Evolutionary conservation across 2,888 invertebrate genomes (phyloP).

Genomic region (Germaria angustata): DNA sequence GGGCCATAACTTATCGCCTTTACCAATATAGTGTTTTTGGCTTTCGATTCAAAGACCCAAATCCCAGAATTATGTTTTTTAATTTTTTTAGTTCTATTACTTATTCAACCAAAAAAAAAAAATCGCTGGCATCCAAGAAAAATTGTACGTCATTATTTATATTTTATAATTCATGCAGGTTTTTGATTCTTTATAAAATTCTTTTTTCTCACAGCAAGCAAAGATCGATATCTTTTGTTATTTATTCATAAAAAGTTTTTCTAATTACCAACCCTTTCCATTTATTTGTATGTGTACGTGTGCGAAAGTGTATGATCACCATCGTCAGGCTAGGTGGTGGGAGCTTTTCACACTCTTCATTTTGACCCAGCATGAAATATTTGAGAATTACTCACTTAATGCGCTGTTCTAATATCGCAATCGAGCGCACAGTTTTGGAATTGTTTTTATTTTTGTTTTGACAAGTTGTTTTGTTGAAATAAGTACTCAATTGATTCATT

Average conservation of each 20-base stretch:
- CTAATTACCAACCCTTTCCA: conserved; percentile 10
- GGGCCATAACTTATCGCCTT: conserved; percentile 69
- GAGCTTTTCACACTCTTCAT: conserved; percentile 50
- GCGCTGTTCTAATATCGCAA: conserved; percentile 12
- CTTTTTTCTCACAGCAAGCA: not conserved
- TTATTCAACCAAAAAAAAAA: conserved; percentile 18
- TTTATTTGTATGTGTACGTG: not conserved
- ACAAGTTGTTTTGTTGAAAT: conserved; percentile 73
- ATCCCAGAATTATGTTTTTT: not conserved
- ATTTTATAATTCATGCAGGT: conserved; percentile 68
- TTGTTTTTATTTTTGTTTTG: conserved; percentile 80
- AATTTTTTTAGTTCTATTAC: not conserved
- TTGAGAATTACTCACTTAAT: conserved; percentile 24
- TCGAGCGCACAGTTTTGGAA: conserved; percentile 12
- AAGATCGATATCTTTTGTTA: conserved; percentile 7
- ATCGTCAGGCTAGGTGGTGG: conserved; percentile 54
- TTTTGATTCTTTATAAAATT: conserved; percentile 34
- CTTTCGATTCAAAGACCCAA: conserved; percentile 23
- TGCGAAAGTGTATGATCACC: conserved; percentile 32
- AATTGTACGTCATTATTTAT: conserved; percentile 74
- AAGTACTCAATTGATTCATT: conserved; percentile 66
- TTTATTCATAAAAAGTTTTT: conserved; percentile 31
- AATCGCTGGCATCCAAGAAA: conserved; percentile 71
- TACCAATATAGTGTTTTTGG: conserved; percentile 28
- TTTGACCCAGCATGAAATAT: conserved; percentile 58